A percentile compares a stretch with the other conserved stretches of the same genome.
Conservation (phyloP, 1,140 invertebrate species). For the Halictus rubicundus region DNA sequence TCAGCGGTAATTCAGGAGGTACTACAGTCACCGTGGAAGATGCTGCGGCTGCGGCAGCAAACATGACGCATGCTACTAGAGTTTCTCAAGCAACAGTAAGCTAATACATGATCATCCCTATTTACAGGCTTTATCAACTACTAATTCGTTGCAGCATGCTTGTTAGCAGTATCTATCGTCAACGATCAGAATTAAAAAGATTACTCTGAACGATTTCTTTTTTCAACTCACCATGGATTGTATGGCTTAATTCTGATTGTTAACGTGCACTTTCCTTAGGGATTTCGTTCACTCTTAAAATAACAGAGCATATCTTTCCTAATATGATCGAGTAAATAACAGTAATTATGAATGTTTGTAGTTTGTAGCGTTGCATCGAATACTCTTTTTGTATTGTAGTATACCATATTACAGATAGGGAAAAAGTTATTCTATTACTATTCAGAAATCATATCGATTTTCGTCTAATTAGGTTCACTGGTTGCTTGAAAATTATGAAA, state of each 20-base stretch:
- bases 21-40: conserved; percentile 82
- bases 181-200: too few relatives aligned
- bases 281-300: background rate
- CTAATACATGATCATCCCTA: conserved; percentile 74
- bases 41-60: conserved; percentile 82
- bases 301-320: background rate
- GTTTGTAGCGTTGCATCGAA: background rate
- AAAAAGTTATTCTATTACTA: background rate
- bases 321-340: conserved; percentile 3
- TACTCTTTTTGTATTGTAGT: background rate
- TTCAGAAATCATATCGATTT: background rate
- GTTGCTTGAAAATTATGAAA: conserved; percentile 99
- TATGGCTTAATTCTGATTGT: too few relatives aligned
- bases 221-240: too few relatives aligned
- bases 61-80: conserved; percentile 90
- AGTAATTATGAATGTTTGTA: conserved; percentile 3
- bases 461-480: conserved; percentile 90
- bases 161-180: background rate
- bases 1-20: conserved; percentile 83
- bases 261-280: background rate
- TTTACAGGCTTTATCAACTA: conserved; percentile 75
- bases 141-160: conserved; percentile 62
- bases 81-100: conserved; percentile 94
- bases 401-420: background rate
- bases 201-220: too few relatives aligned